phyloP scores from a whole-genome alignment of 2,888 invertebrate genomes.

The Drosophila kambysellisi region DNA sequence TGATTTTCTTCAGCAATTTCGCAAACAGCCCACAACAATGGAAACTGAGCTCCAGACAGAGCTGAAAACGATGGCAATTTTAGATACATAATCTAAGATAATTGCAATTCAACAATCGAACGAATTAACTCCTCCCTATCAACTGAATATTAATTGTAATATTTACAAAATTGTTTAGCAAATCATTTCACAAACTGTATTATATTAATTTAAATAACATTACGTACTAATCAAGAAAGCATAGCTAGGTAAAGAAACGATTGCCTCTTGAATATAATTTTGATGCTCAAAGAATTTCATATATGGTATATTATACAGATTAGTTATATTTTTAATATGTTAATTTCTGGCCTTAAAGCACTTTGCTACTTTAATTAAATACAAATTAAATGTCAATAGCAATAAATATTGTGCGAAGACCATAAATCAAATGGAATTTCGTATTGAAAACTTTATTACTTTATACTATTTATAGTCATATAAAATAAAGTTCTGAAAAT shows the following conservation, averaged over 20 bases:
- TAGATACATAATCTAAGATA: constrained; percentile 13
- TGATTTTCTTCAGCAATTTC: constrained; percentile 48
- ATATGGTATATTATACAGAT: neutral
- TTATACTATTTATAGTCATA: no score
- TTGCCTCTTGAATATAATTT: neutral
- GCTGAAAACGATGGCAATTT: constrained; percentile 20
- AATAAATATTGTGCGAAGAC: no score
- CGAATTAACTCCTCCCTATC: neutral
- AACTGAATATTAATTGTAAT: neutral
- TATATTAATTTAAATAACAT: neutral
- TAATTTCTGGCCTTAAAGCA: neutral
- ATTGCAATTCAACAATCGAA: neutral
- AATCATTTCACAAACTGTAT: no score
- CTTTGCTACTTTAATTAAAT: neutral
- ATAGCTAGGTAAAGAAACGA: neutral
- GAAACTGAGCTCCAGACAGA: constrained; percentile 24
- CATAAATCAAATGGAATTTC: neutral
- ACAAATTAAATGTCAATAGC: neutral
- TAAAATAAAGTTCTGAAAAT: neutral
- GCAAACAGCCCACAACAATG: neutral
- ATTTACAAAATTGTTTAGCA: neutral
- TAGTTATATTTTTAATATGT: neutral
- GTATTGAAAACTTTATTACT: neutral
- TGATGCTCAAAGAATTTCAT: neutral
- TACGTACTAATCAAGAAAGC: neutral